Percentiles rank a stretch among this genome's conserved stretches.
Evolutionary conservation across 2,797 vertebrate species (phyloP).

Genomic region (Odontamblyopus lacepedii): DNA sequence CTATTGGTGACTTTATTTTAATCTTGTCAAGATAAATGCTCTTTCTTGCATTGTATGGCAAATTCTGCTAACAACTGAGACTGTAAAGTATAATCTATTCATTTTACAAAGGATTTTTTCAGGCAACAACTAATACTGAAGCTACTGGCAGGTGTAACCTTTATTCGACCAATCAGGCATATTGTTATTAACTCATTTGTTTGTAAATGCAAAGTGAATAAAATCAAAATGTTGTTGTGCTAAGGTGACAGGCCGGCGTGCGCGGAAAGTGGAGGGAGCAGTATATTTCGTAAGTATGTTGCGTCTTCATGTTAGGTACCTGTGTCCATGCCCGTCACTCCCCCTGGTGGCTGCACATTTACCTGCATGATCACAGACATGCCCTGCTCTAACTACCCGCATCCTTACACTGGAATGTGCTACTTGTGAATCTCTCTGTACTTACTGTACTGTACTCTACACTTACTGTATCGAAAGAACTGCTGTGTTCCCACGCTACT

Average conservation of each 20-base stretch:
- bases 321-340: slow-evolving; percentile 30
- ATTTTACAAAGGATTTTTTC: no score
- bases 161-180: no score
- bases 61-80: no score
- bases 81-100: no score
- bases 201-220: slow-evolving; percentile 28
- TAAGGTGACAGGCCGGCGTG: slow-evolving; percentile 77
- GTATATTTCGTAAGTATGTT: slow-evolving; percentile 84
- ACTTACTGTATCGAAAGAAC: no score
- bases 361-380: slow-evolving; percentile 60
- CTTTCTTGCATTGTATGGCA: no score
- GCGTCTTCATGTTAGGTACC: slow-evolving; percentile 18
- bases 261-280: slow-evolving; percentile 84
- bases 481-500: neutral
- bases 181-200: neutral
- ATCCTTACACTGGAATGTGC: slow-evolving; percentile 10
- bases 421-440: neutral
- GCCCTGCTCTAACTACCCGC: slow-evolving; percentile 49
- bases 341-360: slow-evolving; percentile 26
- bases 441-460: no score
- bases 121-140: neutral
- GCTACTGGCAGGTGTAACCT: no score
- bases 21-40: no score
- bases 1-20: no score
- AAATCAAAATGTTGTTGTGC: slow-evolving; percentile 73